Evolutionary conservation across 2,113 vertebrate genomes (phyloP).

Genomic region (Opisthocomus hoazin): DNA sequence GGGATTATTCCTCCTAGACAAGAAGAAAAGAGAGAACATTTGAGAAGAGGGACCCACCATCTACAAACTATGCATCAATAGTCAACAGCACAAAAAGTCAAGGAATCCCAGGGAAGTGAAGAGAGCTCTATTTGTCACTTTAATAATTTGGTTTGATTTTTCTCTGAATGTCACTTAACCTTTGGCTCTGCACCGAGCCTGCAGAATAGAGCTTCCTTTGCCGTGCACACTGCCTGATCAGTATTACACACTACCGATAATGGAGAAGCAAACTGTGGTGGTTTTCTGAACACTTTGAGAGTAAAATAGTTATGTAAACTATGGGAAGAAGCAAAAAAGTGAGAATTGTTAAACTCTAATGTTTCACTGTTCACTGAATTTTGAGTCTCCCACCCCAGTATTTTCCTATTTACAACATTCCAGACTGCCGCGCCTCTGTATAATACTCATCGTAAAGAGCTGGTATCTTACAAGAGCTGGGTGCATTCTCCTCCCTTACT

Average conservation of each 20-base stretch:
- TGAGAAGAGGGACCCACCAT: neutral
- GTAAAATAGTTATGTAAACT: slow-evolving; percentile 38
- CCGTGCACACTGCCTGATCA: slow-evolving; percentile 24
- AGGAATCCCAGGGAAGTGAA: neutral
- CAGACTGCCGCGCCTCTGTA: slow-evolving; percentile 39
- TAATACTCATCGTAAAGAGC: slow-evolving; percentile 47
- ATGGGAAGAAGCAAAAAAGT: slow-evolving; percentile 19
- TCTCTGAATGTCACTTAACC: slow-evolving; percentile 38
- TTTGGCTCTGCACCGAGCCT: slow-evolving; percentile 23
- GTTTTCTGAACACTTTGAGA: slow-evolving; percentile 15
- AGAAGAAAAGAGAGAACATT: neutral
- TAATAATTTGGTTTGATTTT: slow-evolving; percentile 38
- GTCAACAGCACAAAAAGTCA: neutral
- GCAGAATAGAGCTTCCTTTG: slow-evolving; percentile 28
- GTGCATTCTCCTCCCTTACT: slow-evolving; percentile 34
- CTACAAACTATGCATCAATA: neutral
- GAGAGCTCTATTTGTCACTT: slow-evolving; percentile 26
- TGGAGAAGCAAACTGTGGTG: neutral
- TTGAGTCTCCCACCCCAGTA: slow-evolving; percentile 1
- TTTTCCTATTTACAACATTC: slow-evolving; percentile 43
- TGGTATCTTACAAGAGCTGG: slow-evolving; percentile 59
- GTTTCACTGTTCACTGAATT: slow-evolving; percentile 44
- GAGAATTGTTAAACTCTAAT: slow-evolving; percentile 13
- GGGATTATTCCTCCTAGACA: neutral
- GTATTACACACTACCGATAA: slow-evolving; percentile 15